phyloP scores from a whole-genome alignment of 2,888 invertebrate species.

The Sclerodermus sp. region DNA sequence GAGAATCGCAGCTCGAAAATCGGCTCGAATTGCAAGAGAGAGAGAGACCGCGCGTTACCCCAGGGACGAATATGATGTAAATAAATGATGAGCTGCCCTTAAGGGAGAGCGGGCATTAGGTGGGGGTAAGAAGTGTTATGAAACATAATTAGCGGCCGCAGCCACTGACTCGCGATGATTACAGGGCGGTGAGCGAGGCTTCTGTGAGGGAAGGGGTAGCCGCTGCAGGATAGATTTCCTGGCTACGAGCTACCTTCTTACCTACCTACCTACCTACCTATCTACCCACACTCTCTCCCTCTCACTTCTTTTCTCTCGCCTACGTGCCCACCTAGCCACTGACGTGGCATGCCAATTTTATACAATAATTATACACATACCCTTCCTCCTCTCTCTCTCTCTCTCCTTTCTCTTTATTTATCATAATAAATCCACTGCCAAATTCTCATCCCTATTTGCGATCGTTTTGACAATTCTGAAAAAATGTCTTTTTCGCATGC shows the following conservation, averaged over 20 bases:
- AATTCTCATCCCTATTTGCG: too few species aligned
- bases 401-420: too few species aligned
- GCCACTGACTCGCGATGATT: slow-evolving; percentile 59
- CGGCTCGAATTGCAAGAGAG: slow-evolving; percentile 17
- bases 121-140: slow-evolving; percentile 59
- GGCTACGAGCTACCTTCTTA: slow-evolving; percentile 42
- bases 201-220: slow-evolving; percentile 36
- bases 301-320: slow-evolving; percentile 12
- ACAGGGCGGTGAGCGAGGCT: slow-evolving; percentile 57
- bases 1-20: slow-evolving; percentile 20
- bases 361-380: too few species aligned
- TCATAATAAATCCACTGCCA: too few species aligned
- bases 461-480: too few species aligned
- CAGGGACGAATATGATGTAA: slow-evolving; percentile 56
- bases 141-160: slow-evolving; percentile 58
- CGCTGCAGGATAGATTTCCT: slow-evolving; percentile 50
- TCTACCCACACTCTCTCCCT: neutral
- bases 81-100: slow-evolving; percentile 57
- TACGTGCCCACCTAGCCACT: slow-evolving; percentile 2
- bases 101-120: slow-evolving; percentile 52
- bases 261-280: slow-evolving; percentile 11
- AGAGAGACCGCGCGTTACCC: slow-evolving; percentile 31
- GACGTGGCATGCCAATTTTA: neutral
- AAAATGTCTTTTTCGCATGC: too few species aligned
- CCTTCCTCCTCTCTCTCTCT: neutral